phyloP scores from a whole-genome alignment of 2,888 invertebrate genomes.

The Azorinus chamasolen region DNA sequence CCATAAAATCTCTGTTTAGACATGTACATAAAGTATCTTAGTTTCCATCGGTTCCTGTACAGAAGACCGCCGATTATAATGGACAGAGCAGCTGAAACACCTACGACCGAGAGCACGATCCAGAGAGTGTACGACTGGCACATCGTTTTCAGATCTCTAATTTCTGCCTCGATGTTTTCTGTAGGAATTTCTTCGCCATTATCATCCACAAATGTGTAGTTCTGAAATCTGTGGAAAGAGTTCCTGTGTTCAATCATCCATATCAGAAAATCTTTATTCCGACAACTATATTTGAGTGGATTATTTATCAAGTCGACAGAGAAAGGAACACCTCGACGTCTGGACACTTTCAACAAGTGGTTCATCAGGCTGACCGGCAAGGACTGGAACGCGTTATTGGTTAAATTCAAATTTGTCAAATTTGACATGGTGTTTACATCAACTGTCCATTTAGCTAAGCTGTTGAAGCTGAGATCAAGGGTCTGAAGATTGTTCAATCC shows the following conservation, averaged over 20 bases:
- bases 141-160: neutral
- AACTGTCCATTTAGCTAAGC: too few relatives aligned
- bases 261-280: constrained; percentile 15
- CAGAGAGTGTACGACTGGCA: constrained; percentile 8
- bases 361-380: constrained; percentile 3
- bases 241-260: constrained; percentile 28
- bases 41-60: too few relatives aligned
- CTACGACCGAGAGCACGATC: constrained; percentile 11
- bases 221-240: constrained; percentile 6
- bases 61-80: constrained; percentile 29
- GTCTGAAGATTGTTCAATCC: neutral
- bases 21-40: too few relatives aligned
- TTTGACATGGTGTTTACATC: too few relatives aligned
- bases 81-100: constrained; percentile 18
- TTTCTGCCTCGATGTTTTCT: neutral
- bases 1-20: too few relatives aligned
- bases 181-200: neutral
- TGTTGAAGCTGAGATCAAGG: constrained; percentile 30
- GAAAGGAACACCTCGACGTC: neutral
- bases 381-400: constrained; percentile 16
- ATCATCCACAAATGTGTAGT: constrained; percentile 15
- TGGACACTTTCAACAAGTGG: neutral
- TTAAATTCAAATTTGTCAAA: constrained; percentile 18
- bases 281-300: constrained; percentile 11
- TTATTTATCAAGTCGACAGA: constrained; percentile 40